Evolutionary conservation across 2,888 invertebrate genomes (phyloP), one percentile per base, ranked within the genome.

Genomic region (Mycalesis mineus): DNA sequence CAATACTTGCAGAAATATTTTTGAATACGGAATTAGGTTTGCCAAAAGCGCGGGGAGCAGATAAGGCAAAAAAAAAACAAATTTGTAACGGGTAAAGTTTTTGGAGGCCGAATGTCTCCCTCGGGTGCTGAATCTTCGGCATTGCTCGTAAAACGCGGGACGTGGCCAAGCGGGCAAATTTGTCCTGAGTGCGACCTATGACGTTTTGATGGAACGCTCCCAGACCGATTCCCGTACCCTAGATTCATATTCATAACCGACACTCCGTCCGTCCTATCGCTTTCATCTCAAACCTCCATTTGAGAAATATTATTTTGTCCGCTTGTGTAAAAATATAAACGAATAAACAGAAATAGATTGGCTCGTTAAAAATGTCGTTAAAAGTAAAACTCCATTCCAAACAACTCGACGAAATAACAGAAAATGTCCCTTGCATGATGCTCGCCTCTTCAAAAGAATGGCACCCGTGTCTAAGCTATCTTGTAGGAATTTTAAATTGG

Each of bases 401-500:
- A 65, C 66, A 66, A 73, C 68, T 71, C 65, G 55, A 59, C 71
- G 69, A 68, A 72, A 72, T 70, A 71, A 70, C 68, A 65, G 58
- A 67, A 75, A 78, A 78, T 78, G 81, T 80, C 80, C 81, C 79
- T 78, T 74, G 78, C 79, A 84, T 82, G 83, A 81, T 80, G 82
- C 82, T 80, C 80, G 79, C 78, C 80, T 79, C 81, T 82, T 88
- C 88, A 87, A 87, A 88, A 88, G 88, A 89, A 89, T 88, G 84
- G 86, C 88, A 83, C 85, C 86, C 87, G 85, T 86, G 88, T 86
- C 88, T 88, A 84, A 85, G 88, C 84, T 88, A 88, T 88, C 89
- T 89, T 87, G 88, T 88, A 90, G 88, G 90, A 90, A 90, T 90
- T 90, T 90, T 90, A 90, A 90, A 90, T 90, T 90, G 90, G 90